phyloP scores from a whole-genome alignment of 2,797 vertebrate genomes.

The Acanthurus tractus region DNA sequence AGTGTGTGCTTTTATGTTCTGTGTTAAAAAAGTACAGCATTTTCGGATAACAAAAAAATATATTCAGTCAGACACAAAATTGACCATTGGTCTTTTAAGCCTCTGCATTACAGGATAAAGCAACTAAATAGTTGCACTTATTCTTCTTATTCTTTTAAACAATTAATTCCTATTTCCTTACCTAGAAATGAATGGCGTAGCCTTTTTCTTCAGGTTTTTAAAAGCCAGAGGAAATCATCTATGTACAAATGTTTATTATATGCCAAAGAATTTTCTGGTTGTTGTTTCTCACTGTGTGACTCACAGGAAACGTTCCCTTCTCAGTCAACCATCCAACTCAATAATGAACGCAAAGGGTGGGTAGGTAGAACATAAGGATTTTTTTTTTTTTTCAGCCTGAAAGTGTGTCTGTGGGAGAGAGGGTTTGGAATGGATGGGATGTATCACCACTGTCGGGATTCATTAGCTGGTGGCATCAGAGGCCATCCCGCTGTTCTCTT shows the following conservation, averaged over 20 bases:
- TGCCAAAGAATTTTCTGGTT: neutral
- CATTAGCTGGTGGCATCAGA: conserved; percentile 64
- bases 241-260: neutral
- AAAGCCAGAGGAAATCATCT: neutral
- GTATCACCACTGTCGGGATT: conserved; percentile 50
- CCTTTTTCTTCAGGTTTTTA: neutral
- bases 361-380: conserved; percentile 49
- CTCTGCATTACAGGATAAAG: neutral
- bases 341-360: conserved; percentile 46
- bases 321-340: conserved; percentile 34
- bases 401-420: neutral
- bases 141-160: no score
- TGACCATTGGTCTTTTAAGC: neutral
- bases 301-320: neutral
- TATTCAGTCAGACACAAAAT: neutral
- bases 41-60: neutral
- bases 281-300: neutral
- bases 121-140: no score
- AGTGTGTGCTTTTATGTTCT: neutral
- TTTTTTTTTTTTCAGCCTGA: conserved; percentile 30
- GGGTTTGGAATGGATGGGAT: conserved; percentile 5
- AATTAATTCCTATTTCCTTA: no score
- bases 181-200: neutral
- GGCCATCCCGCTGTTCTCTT: conserved; percentile 44
- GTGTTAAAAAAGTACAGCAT: neutral